Percentiles rank a stretch among this genome's conserved stretches.
Conservation (phyloP, 2,113 vertebrate species). For the Coptodon rendalli region DNA sequence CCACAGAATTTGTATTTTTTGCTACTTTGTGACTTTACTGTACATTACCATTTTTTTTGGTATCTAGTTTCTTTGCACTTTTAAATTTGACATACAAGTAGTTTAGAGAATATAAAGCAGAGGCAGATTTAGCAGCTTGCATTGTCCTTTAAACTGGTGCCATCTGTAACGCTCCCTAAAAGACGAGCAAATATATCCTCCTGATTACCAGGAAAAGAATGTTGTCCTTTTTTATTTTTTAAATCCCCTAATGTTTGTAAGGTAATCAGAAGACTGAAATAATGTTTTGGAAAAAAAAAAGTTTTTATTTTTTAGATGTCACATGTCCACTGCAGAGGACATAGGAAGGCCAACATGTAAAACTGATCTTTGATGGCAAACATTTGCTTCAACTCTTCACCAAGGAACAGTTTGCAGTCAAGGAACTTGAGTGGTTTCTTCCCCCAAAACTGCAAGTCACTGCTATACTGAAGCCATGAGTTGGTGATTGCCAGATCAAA, state of each 20-base stretch:
- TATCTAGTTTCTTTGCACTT: not conserved
- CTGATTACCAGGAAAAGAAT: not conserved
- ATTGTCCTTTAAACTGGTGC: not conserved
- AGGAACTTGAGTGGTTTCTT: not conserved
- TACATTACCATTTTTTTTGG: not conserved
- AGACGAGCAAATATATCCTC: not conserved
- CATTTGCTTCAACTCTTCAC: not conserved
- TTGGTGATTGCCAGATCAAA: not conserved
- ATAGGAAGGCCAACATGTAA: not conserved
- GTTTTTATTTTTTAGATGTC: not conserved
- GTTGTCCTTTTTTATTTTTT: not conserved
- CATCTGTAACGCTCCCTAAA: not conserved
- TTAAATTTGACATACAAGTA: not conserved
- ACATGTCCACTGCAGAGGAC: not conserved
- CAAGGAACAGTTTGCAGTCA: not conserved
- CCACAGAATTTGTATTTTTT: not conserved
- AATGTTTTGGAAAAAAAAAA: rapidly evolving
- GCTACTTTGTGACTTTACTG: not conserved
- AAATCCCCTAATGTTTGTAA: rapidly evolving
- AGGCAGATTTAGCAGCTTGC: not conserved
- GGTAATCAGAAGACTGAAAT: not conserved
- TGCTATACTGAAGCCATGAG: not conserved
- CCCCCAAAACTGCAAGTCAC: not conserved
- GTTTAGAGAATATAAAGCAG: not conserved
- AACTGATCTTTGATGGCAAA: not conserved